phyloP scores from a whole-genome alignment of 2,888 invertebrate species.

The Lepidocyrtoides sp. region DNA sequence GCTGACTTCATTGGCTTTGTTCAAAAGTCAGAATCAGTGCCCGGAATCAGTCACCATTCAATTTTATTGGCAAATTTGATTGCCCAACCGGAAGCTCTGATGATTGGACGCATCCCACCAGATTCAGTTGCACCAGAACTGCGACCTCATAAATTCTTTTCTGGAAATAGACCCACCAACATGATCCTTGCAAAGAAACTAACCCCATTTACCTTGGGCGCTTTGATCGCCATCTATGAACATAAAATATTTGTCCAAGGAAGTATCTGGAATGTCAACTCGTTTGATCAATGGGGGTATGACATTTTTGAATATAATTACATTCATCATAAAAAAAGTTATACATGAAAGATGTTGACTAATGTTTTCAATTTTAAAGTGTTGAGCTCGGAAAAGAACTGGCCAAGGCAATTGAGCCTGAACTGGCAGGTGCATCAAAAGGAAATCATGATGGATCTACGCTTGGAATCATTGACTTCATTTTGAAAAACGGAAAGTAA shows the following conservation, averaged over 20 bases:
- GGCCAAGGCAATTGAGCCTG: slow-evolving; percentile 99
- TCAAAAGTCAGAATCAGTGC: slow-evolving; percentile 83
- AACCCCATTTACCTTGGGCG: slow-evolving; percentile 97
- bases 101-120: slow-evolving; percentile 91
- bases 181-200: slow-evolving; percentile 97
- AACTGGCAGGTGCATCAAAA: slow-evolving; percentile 91
- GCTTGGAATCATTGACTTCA: slow-evolving; percentile 98
- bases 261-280: slow-evolving; percentile 99
- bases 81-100: slow-evolving; percentile 99
- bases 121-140: slow-evolving; percentile 89
- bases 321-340: too few relatives aligned
- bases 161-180: slow-evolving; percentile 99
- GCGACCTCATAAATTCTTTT: slow-evolving; percentile 98
- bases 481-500: slow-evolving; percentile 87
- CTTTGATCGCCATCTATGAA: slow-evolving; percentile 98
- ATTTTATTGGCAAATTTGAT: slow-evolving; percentile 98
- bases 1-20: slow-evolving; percentile 85
- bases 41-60: slow-evolving; percentile 83
- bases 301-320: slow-evolving; percentile 4
- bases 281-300: slow-evolving; percentile 99
- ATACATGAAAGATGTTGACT: too few relatives aligned
- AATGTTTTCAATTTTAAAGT: slow-evolving; percentile 87
- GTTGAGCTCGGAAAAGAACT: slow-evolving; percentile 99
- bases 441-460: slow-evolving; percentile 97
- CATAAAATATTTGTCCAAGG: slow-evolving; percentile 99